Evolutionary conservation across 2,797 vertebrate species (phyloP).

Genomic region (Zenarchopterus dispar): DNA sequence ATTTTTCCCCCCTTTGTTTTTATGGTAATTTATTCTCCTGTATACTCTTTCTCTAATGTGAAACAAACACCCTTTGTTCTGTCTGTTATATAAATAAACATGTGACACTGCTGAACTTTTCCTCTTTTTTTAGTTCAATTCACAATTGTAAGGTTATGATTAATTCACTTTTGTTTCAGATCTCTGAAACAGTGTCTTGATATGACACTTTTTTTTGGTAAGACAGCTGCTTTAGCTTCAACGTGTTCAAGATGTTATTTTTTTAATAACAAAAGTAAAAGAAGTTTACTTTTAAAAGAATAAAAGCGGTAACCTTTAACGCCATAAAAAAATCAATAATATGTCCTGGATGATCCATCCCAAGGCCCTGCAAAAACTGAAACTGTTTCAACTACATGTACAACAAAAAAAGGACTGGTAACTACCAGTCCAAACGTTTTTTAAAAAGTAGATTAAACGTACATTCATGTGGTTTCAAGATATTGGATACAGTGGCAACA

Average conservation of each 20-base stretch:
- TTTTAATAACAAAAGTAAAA: constrained; percentile 17
- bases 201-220: constrained; percentile 5
- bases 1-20: constrained; percentile 22
- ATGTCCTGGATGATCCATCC: no score
- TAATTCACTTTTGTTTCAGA: no score
- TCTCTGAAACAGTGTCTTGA: no score
- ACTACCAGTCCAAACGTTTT: no score
- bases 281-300: constrained; percentile 6
- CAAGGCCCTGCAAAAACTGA: no score
- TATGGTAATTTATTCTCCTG: constrained; percentile 20
- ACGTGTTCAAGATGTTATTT: constrained; percentile 6
- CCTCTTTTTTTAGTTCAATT: constrained; percentile 26
- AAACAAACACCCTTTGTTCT: constrained; percentile 37
- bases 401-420: no score
- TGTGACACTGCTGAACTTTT: constrained; percentile 26
- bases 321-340: constrained; percentile 18
- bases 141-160: constrained; percentile 8
- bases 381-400: no score
- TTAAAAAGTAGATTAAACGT: no score
- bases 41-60: constrained; percentile 1
- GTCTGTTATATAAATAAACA: constrained; percentile 42
- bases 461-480: no score
- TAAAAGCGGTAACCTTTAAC: neutral
- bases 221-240: constrained; percentile 1
- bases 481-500: no score